Conservation (phyloP, 2,113 vertebrate species). For the Pomatorhinus ruficollis region DNA sequence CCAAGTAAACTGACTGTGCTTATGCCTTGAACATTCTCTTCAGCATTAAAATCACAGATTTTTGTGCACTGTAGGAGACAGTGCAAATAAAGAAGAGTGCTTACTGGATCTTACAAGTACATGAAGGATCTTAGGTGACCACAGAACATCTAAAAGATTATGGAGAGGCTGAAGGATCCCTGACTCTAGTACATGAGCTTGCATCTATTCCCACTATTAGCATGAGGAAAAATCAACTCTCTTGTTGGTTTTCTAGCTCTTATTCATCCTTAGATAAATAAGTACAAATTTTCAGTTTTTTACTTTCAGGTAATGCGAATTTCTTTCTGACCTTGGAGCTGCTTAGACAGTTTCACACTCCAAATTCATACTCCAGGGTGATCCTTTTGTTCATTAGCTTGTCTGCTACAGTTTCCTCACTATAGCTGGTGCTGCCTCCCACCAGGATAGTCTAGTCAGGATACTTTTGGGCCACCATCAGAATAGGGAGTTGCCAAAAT, state of each 20-base stretch:
- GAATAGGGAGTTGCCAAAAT: conserved; percentile 74
- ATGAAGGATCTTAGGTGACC: neutral
- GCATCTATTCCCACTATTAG: neutral
- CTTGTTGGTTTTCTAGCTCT: neutral
- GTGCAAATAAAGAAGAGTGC: neutral
- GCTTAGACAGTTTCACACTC: neutral
- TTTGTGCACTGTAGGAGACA: neutral
- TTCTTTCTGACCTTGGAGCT: neutral
- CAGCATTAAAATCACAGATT: neutral
- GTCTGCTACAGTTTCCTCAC: conserved; percentile 39
- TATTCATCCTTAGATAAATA: neutral
- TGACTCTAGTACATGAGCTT: neutral
- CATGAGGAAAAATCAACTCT: neutral
- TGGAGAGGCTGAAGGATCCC: neutral
- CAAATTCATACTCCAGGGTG: neutral
- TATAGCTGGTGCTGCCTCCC: conserved; percentile 41
- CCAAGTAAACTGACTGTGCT: neutral
- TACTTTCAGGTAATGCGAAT: neutral
- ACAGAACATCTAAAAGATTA: neutral
- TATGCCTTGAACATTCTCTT: neutral
- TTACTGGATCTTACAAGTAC: neutral
- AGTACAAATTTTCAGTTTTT: neutral
- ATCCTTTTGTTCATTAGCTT: conserved; percentile 16
- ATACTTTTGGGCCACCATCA: conserved; percentile 73
- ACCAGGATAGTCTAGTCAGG: conserved; percentile 65